Conservation (phyloP, 35 echinoderm and acorn worm species). For the Eucidaris tribuloides region DNA sequence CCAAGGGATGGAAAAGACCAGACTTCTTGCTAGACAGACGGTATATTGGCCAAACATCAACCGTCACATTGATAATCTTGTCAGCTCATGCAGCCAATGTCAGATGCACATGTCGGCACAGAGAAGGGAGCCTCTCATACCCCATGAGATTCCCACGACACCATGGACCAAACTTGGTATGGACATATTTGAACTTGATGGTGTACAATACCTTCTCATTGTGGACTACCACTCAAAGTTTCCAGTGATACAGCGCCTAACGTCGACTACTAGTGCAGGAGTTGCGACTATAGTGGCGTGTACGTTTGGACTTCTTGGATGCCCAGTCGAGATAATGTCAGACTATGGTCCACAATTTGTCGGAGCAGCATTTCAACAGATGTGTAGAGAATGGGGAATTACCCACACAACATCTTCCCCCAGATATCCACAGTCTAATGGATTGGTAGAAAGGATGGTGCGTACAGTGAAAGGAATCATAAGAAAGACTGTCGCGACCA, state of each 20-base stretch:
- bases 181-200: background rate
- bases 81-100: constrained; percentile 24
- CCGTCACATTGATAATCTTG: constrained; percentile 30
- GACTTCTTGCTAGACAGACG: constrained; percentile 31
- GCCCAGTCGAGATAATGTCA: constrained; percentile 11
- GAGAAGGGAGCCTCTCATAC: background rate
- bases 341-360: constrained; percentile 27
- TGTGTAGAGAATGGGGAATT: constrained; percentile 49
- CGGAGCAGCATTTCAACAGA: background rate
- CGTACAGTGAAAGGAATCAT: constrained; percentile 38
- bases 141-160: constrained; percentile 22
- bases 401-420: constrained; percentile 56
- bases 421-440: constrained; percentile 64
- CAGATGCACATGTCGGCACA: constrained; percentile 1
- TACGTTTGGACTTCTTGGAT: background rate
- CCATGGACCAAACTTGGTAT: constrained; percentile 18
- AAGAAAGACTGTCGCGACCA: constrained; percentile 19
- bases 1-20: constrained; percentile 59
- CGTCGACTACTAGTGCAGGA: background rate
- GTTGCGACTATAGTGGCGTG: constrained; percentile 3
- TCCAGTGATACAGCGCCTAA: background rate
- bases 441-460: constrained; percentile 38
- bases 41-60: constrained; percentile 80
- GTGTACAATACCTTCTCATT: background rate
- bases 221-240: constrained; percentile 20